Evolutionary conservation across 2,797 vertebrate genomes (phyloP).

Genomic region (Pitangus sulphuratus): DNA sequence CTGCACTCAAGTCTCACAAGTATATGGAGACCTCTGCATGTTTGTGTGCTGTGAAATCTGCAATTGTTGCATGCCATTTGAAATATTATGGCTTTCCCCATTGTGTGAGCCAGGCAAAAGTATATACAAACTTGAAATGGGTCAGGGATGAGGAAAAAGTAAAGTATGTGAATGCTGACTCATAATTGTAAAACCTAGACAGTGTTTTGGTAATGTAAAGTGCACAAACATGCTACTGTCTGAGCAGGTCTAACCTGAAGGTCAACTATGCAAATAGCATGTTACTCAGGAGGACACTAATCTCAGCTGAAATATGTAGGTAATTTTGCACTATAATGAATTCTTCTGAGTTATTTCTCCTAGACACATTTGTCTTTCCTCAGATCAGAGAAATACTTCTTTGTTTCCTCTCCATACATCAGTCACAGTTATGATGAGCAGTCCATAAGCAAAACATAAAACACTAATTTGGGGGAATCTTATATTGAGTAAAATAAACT

Average conservation of each 20-base stretch:
- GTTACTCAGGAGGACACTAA: not conserved
- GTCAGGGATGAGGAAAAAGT: not conserved
- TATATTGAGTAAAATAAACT: not conserved
- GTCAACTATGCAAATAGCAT: slow-evolving; percentile 3
- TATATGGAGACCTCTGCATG: not conserved
- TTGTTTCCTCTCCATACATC: no score
- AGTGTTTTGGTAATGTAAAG: slow-evolving; percentile 21
- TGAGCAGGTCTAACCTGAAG: slow-evolving; percentile 45
- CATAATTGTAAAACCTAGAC: slow-evolving; percentile 9
- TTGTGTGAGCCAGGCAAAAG: not conserved
- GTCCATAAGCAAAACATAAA: not conserved
- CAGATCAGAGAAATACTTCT: not conserved
- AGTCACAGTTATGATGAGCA: not conserved
- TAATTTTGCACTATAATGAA: not conserved
- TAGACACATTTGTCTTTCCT: not conserved
- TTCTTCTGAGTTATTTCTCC: not conserved
- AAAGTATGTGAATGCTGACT: not conserved
- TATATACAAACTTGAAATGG: not conserved
- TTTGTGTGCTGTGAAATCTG: not conserved
- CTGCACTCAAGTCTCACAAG: not conserved
- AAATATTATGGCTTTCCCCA: not conserved
- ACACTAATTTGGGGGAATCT: not conserved
- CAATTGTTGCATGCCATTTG: not conserved
- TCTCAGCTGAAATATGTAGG: not conserved
- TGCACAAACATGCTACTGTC: not conserved